Percentiles rank a stretch among this genome's conserved stretches.
phyloP scores from a whole-genome alignment of 2,797 vertebrate species.

The Eupleurogrammus muticus region DNA sequence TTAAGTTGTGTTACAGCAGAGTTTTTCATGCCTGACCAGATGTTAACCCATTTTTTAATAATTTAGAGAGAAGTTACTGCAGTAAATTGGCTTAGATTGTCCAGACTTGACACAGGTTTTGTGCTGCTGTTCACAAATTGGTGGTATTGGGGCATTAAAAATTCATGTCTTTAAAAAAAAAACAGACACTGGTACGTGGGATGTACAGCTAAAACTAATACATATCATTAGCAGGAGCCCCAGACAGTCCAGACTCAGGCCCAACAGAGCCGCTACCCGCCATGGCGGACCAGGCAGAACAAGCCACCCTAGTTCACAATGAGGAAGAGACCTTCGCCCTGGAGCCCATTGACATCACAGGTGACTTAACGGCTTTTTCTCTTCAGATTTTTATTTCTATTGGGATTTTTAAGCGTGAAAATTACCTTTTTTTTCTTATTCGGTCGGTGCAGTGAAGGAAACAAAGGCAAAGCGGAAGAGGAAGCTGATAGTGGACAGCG shows the following conservation, averaged over 20 bases:
- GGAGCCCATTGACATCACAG: slow-evolving; percentile 99
- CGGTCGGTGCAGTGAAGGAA: slow-evolving; percentile 90
- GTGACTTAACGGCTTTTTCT: slow-evolving; percentile 75
- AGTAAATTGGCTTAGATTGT: too few species aligned
- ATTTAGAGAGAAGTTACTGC: too few species aligned
- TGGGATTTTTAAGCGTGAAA: not conserved
- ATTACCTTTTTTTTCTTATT: not conserved
- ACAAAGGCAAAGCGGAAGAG: slow-evolving; percentile 99
- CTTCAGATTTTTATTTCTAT: not conserved
- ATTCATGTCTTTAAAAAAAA: too few species aligned
- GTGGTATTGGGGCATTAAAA: too few species aligned
- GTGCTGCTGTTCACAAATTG: too few species aligned
- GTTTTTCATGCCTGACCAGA: too few species aligned
- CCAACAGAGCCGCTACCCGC: slow-evolving; percentile 94
- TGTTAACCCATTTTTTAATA: too few species aligned
- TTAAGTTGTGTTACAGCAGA: not conserved
- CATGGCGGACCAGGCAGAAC: slow-evolving; percentile 93
- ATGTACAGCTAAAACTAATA: not conserved
- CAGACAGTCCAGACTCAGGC: slow-evolving; percentile 96
- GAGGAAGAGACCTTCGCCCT: slow-evolving; percentile 99
- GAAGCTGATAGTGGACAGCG: slow-evolving; percentile 98
- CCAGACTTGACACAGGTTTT: too few species aligned
- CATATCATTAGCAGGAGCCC: slow-evolving; percentile 86
- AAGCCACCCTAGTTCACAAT: slow-evolving; percentile 97
- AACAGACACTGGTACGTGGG: too few species aligned